phyloP scores from a whole-genome alignment of 2,113 vertebrate species.

The Ciconia boyciana region DNA sequence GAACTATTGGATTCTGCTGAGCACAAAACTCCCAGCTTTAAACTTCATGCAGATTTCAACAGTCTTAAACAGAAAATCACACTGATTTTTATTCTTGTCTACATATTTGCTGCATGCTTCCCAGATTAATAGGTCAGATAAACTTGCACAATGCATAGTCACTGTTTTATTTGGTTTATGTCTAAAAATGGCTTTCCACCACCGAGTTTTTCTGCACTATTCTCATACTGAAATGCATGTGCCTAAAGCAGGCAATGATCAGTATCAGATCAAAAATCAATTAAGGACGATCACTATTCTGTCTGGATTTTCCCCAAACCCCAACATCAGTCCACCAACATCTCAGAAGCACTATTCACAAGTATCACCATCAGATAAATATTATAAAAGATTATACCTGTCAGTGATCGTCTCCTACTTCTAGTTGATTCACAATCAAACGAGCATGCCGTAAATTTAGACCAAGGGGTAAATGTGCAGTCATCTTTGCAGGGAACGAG shows the following conservation, averaged over 20 bases:
- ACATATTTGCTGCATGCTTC: background rate
- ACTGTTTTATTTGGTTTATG: background rate
- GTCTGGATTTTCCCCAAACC: background rate
- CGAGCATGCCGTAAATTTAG: conserved; percentile 86
- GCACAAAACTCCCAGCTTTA: background rate
- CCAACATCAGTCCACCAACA: background rate
- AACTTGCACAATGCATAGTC: background rate
- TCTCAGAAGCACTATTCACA: background rate
- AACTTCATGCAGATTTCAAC: background rate
- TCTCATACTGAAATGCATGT: background rate
- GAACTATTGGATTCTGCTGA: background rate
- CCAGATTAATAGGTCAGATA: background rate
- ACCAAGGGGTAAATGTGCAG: conserved; percentile 91
- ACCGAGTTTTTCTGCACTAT: background rate
- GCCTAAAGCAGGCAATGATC: background rate
- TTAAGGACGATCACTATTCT: background rate
- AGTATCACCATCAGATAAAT: background rate
- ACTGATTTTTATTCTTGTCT: background rate
- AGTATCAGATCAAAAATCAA: background rate
- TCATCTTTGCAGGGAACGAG: conserved; percentile 86
- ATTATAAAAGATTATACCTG: conserved; percentile 72
- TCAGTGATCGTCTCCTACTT: conserved; percentile 80
- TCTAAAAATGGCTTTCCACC: background rate
- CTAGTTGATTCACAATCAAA: conserved; percentile 76
- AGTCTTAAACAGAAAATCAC: background rate